Evolutionary conservation across 1,140 invertebrate species (phyloP).

Genomic region (Danaus melanippus): DNA sequence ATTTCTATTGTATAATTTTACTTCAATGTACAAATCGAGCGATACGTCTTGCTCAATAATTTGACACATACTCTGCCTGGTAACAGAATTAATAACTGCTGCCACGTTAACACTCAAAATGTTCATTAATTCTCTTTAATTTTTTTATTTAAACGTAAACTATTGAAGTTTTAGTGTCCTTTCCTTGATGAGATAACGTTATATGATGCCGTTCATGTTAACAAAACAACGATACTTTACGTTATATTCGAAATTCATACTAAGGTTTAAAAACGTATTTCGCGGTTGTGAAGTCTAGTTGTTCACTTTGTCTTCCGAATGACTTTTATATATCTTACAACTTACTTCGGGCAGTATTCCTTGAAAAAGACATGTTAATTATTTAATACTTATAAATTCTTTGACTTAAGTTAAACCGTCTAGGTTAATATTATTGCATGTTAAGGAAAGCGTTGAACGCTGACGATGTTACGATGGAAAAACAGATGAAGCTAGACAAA

Average conservation of each 20-base stretch:
- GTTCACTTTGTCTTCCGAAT: constrained; percentile 49
- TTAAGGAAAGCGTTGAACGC: constrained; percentile 37
- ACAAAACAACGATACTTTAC: too few relatives aligned
- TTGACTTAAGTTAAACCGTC: constrained; percentile 39
- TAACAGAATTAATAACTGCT: constrained; percentile 27
- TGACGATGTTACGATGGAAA: constrained; percentile 28
- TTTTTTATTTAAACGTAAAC: too few relatives aligned
- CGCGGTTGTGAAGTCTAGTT: constrained; percentile 58
- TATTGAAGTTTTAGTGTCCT: too few relatives aligned
- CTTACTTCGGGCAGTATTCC: constrained; percentile 62
- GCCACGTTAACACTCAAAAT: constrained; percentile 20
- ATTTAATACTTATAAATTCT: constrained; percentile 36
- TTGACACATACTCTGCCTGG: constrained; percentile 25
- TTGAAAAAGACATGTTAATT: constrained; percentile 65
- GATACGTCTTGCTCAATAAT: constrained; percentile 58
- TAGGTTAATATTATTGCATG: constrained; percentile 32
- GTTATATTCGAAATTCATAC: too few relatives aligned
- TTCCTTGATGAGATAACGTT: too few relatives aligned
- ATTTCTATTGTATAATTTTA: constrained; percentile 43
- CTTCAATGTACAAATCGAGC: constrained; percentile 55
- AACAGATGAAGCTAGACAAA: too few relatives aligned
- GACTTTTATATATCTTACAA: constrained; percentile 26
- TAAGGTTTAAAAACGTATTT: constrained; percentile 25
- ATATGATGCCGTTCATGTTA: too few relatives aligned
- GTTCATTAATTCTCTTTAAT: too few relatives aligned